Evolutionary conservation across 2,888 invertebrate species (phyloP).

Genomic region (Cerceris ruficornis): DNA sequence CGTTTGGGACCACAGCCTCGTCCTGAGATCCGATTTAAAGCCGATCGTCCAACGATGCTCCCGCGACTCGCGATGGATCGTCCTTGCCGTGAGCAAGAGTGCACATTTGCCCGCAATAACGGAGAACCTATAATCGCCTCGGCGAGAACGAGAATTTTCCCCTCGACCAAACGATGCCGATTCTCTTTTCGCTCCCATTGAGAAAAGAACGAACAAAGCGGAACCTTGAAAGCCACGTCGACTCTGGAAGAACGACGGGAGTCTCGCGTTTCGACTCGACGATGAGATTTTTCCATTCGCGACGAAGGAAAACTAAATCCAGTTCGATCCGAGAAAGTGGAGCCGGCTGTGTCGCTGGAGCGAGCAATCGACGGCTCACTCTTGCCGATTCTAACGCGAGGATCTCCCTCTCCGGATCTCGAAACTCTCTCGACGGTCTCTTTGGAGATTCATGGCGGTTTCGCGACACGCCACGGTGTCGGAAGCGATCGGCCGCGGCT

Average conservation of each 20-base stretch:
- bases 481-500: constrained; percentile 63
- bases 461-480: constrained; percentile 36
- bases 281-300: too few relatives aligned
- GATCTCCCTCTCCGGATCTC: background rate
- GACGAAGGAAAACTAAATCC: too few relatives aligned
- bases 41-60: background rate
- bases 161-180: too few relatives aligned
- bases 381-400: background rate
- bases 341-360: too few relatives aligned
- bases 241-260: too few relatives aligned
- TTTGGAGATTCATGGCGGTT: background rate
- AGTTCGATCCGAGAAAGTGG: too few relatives aligned
- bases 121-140: background rate
- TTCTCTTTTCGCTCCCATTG: too few relatives aligned
- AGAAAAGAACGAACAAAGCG: too few relatives aligned
- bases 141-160: background rate
- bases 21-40: background rate
- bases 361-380: background rate
- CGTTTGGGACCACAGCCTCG: too few relatives aligned
- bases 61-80: background rate
- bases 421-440: background rate
- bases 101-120: background rate
- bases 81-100: background rate
- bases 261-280: too few relatives aligned
- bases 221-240: too few relatives aligned